A percentile compares a stretch with the other conserved stretches of the same genome.
These are phyloP conservation scores for Carassius auratus DNA, from an alignment of 2,113 vertebrate species.

Conservation along the genomic window DNA sequence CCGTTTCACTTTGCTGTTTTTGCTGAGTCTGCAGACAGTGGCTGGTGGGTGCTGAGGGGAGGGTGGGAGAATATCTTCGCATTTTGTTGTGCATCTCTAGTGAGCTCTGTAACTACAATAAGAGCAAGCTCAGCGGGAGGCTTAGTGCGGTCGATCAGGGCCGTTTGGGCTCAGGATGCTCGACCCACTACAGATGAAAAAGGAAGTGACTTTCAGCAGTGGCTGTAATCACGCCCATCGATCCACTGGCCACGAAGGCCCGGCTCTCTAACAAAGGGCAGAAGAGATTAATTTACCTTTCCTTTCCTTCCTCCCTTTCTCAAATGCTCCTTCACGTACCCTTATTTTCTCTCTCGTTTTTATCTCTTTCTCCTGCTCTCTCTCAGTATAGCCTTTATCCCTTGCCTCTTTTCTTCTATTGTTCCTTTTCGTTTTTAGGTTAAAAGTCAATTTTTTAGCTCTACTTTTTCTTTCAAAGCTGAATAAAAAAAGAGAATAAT, in stretches of 20 bases:
- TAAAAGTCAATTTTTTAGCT: background rate
- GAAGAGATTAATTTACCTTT: conserved; percentile 64
- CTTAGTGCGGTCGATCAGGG: conserved; percentile 55
- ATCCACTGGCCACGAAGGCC: conserved; percentile 53
- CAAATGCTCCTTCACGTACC: conserved; percentile 11
- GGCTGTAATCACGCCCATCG: conserved; percentile 63
- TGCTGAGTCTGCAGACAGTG: conserved; percentile 50
- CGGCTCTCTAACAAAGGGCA: conserved; percentile 48
- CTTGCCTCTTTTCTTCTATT: background rate
- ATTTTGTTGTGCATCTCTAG: conserved; percentile 42
- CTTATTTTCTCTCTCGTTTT: conserved; percentile 23
- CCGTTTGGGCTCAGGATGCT: conserved; percentile 43
- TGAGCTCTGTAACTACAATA: conserved; percentile 56
- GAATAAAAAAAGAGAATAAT: background rate
- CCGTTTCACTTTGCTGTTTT: conserved; percentile 21
- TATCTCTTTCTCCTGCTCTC: conserved; percentile 14
- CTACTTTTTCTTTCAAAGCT: background rate
- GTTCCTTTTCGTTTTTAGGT: no score
- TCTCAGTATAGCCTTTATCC: conserved; percentile 11
- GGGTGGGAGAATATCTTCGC: conserved; percentile 22
- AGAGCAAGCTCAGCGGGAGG: conserved; percentile 57
- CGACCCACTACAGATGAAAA: conserved; percentile 58
- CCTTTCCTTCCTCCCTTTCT: conserved; percentile 16
- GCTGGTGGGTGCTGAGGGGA: background rate
- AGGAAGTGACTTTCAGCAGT: conserved; percentile 59